Base-by-base conservation (phyloP, 2,888 invertebrate genomes). In the Agonopterix heracliana region DNA sequence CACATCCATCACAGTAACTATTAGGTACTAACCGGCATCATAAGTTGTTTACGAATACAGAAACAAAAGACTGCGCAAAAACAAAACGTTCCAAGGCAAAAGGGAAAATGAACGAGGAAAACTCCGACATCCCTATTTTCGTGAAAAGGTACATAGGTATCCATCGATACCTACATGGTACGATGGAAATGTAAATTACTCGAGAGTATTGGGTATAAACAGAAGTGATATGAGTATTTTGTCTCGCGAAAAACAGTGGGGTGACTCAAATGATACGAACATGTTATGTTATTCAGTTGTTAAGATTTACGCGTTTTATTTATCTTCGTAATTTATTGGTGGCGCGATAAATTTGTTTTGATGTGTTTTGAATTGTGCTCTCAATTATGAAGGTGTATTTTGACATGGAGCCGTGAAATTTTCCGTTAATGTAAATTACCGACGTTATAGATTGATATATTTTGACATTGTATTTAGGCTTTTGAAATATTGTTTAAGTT, bases 111-210 rank as follows among this genome's bases (percentile, higher is more conserved):
- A 35, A 42, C 14, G 42, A 42, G 47, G 26, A 26, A 26, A 47
- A 13, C 35, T 13, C 41, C 35, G 35, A 36, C 36, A 36, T 34
- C 47, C 41, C 42, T 26, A 41, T 26, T 26, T 44, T 26, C 26
- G 26, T 26, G 26, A n/a, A 40, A 42, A 47, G 47, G 47, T 41
- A 47, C 46, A 34, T 26, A 8, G 10, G n/a, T 26, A 41, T 47
- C 46, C 50, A 55, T 56, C 51, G 52, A 48, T 43, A 48, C 5
- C 38, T 38, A 38, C 26, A 5, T 38, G 38, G 5, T 38, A 9
- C 50, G 58, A 54, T 57, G 53, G 53, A 60, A 58, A 65, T 66
- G 62, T 63, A 66, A 63, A 65, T 65, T 62, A 63, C 56, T 53
- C 56, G 60, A 56, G 57, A 54, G 57, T 58, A 50, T 52, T 49